Evolutionary conservation across 2,888 invertebrate species (phyloP).

Genomic region (Eurytoma adleriae): DNA sequence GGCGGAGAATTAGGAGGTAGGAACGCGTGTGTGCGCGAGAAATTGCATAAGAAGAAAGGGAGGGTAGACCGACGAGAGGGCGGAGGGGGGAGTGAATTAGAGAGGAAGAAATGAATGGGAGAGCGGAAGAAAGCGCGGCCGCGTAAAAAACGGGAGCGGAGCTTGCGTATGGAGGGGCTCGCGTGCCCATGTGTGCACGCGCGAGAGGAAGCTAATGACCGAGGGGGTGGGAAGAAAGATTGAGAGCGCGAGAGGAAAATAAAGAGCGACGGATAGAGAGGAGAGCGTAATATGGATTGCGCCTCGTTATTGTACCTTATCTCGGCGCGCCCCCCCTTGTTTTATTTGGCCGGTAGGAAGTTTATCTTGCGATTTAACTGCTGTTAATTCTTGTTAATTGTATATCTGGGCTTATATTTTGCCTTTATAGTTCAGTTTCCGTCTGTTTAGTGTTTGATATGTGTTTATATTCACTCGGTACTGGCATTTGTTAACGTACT

Average conservation of each 20-base stretch:
- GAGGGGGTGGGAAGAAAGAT: conserved; percentile 45
- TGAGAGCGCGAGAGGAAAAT: conserved; percentile 39
- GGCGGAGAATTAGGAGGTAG: conserved; percentile 15
- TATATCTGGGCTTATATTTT: background rate
- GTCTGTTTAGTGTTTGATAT: too few relatives aligned
- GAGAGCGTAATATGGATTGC: conserved; percentile 26
- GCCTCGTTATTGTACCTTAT: conserved; percentile 39
- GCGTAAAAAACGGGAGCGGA: too few relatives aligned
- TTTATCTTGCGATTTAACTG: background rate
- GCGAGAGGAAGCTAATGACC: conserved; percentile 49
- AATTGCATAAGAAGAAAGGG: conserved; percentile 44
- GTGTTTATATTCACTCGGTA: too few relatives aligned
- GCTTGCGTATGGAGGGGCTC: too few relatives aligned
- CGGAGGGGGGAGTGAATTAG: conserved; percentile 43
- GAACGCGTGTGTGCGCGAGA: conserved; percentile 13
- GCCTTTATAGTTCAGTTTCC: too few relatives aligned
- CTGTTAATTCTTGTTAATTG: conserved; percentile 12
- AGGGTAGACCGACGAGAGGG: conserved; percentile 1
- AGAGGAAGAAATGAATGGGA: conserved; percentile 53
- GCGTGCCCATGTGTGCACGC: background rate
- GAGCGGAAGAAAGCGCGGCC: conserved; percentile 28
- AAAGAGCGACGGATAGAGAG: conserved; percentile 23
- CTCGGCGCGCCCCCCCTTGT: background rate
- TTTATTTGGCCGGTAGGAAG: background rate
- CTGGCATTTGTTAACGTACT: too few relatives aligned